Percentiles rank a stretch among this genome's conserved stretches.
Evolutionary conservation across 2,113 vertebrate genomes (phyloP).

Genomic region (Mustelus asterias): DNA sequence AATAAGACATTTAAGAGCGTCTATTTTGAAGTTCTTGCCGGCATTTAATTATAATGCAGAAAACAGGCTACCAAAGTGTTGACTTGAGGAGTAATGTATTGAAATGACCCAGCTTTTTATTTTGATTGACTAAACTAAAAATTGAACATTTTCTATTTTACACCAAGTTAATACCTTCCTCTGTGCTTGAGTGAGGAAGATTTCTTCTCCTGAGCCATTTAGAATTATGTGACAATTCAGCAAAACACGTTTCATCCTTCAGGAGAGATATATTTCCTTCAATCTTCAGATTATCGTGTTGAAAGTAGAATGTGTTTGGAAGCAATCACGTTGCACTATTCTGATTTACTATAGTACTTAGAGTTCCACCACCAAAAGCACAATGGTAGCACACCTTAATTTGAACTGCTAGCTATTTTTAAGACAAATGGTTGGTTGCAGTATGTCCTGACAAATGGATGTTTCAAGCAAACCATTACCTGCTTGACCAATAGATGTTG

Average conservation of each 20-base stretch:
- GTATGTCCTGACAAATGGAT: background rate
- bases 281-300: background rate
- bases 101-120: background rate
- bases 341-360: background rate
- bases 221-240: constrained; percentile 2
- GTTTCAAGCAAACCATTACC: background rate
- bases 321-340: background rate
- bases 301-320: background rate
- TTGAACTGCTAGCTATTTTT: background rate
- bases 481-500: background rate
- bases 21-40: background rate
- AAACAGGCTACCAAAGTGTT: background rate
- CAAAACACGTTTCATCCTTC: too few relatives aligned
- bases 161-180: background rate
- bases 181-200: background rate
- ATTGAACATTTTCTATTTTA: constrained; percentile 8
- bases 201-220: background rate
- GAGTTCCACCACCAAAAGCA: background rate
- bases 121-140: background rate
- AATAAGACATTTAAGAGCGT: background rate
- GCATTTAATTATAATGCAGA: background rate
- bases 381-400: background rate
- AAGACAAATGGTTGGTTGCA: background rate
- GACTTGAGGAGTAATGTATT: background rate
- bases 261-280: background rate